Conservation (phyloP, 2,888 invertebrate genomes). For the Mesoligia furuncula region DNA sequence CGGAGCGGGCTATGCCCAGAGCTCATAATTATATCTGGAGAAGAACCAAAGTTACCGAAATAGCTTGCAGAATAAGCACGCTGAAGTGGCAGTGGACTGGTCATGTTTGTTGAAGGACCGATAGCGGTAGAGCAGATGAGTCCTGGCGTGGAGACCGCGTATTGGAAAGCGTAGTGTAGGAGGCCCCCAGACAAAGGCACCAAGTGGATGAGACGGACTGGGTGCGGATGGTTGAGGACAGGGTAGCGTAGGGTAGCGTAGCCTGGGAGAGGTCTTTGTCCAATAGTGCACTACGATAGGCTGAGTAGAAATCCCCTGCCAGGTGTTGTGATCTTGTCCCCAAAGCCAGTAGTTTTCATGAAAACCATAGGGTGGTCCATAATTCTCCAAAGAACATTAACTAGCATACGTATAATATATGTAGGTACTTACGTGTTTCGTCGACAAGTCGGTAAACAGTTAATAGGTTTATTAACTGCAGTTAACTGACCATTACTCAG, state of each 20-base stretch:
- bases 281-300: background rate
- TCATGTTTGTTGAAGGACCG: background rate
- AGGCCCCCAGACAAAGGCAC: background rate
- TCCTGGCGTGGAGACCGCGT: background rate
- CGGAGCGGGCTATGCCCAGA: background rate
- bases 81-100: background rate
- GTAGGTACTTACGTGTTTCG: background rate
- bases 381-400: background rate
- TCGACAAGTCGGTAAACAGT: conserved; percentile 27
- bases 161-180: background rate
- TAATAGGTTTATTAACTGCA: conserved; percentile 51
- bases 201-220: background rate
- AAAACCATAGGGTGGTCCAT: background rate
- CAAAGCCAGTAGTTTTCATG: background rate
- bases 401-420: background rate
- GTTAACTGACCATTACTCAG: conserved; percentile 53
- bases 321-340: background rate
- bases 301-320: too few species aligned
- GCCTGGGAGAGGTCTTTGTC: background rate
- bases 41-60: background rate
- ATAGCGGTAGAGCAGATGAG: too few species aligned
- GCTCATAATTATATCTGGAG: background rate
- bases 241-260: background rate
- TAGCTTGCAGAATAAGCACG: background rate
- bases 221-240: background rate